Percentiles rank a stretch among this genome's conserved stretches.
phyloP scores from a whole-genome alignment of 2,113 vertebrate genomes.

The Lepisosteus oculatus region DNA sequence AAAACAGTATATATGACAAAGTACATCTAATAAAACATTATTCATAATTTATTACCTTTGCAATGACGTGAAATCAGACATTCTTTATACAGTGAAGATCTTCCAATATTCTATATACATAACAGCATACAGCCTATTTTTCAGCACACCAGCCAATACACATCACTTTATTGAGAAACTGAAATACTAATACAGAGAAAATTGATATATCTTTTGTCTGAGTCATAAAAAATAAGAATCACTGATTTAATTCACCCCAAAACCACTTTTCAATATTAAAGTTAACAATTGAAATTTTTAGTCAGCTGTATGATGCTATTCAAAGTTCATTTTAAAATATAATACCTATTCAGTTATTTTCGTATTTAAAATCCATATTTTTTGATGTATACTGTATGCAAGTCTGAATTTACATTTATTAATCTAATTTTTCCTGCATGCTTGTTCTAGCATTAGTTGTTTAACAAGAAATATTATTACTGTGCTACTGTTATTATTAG shows the following conservation, averaged over 20 bases:
- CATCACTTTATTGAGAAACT: too few species aligned
- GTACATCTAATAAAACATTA: slow-evolving; percentile 29
- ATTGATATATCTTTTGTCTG: background rate
- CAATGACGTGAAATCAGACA: slow-evolving; percentile 28
- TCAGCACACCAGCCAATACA: slow-evolving; percentile 11
- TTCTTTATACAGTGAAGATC: slow-evolving; percentile 19
- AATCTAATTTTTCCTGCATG: too few species aligned
- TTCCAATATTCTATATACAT: slow-evolving; percentile 19
- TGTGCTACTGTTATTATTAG: too few species aligned
- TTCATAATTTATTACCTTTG: slow-evolving; percentile 32
- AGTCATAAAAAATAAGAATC: background rate
- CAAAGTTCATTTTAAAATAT: too few species aligned
- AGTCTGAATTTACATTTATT: too few species aligned
- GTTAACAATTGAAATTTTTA: background rate
- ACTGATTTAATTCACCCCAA: too few species aligned
- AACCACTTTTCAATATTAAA: background rate
- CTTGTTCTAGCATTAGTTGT: too few species aligned
- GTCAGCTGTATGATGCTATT: background rate
- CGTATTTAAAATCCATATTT: too few species aligned
- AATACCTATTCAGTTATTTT: too few species aligned
- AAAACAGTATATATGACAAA: slow-evolving; percentile 28
- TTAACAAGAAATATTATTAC: too few species aligned
- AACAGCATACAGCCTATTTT: slow-evolving; percentile 7
- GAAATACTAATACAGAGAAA: too few species aligned
- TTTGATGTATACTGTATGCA: too few species aligned